Percentiles rank a stretch among this genome's conserved stretches.
phyloP scores from a whole-genome alignment of 2,113 vertebrate genomes.

The Rissa tridactyla region DNA sequence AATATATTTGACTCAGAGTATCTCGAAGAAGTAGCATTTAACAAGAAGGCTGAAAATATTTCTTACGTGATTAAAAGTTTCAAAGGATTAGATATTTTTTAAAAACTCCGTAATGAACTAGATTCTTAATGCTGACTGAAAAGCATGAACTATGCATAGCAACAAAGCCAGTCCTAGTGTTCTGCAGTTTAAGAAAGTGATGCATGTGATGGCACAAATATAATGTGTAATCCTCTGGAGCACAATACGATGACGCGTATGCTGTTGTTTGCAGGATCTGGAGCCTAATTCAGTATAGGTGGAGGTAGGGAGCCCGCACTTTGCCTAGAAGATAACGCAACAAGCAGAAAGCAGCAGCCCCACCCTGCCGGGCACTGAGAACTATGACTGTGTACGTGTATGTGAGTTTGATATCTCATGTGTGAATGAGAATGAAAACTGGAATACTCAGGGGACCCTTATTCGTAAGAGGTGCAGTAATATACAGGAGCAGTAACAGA shows the following conservation, averaged over 20 bases:
- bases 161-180: not conserved
- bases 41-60: slow-evolving; percentile 38
- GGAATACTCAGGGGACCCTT: slow-evolving; percentile 7
- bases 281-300: not conserved
- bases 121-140: not conserved
- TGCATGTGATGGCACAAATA: not conserved
- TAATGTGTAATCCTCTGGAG: not conserved
- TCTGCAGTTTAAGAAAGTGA: not conserved
- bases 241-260: not conserved
- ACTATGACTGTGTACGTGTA: not conserved
- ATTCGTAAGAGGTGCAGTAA: not conserved
- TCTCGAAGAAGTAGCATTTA: slow-evolving; percentile 26
- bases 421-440: slow-evolving; percentile 49
- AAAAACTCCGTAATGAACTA: not conserved
- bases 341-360: not conserved
- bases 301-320: not conserved
- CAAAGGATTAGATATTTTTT: slow-evolving; percentile 2
- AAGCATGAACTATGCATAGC: not conserved
- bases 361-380: not conserved
- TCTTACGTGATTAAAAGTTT: slow-evolving; percentile 26
- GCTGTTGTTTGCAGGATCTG: not conserved
- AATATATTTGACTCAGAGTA: slow-evolving; percentile 35
- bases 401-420: slow-evolving; percentile 29
- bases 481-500: not conserved
- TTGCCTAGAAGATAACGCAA: slow-evolving; percentile 10